phyloP scores from a whole-genome alignment of 2,113 vertebrate genomes.

The Myotis yumanensis region DNA sequence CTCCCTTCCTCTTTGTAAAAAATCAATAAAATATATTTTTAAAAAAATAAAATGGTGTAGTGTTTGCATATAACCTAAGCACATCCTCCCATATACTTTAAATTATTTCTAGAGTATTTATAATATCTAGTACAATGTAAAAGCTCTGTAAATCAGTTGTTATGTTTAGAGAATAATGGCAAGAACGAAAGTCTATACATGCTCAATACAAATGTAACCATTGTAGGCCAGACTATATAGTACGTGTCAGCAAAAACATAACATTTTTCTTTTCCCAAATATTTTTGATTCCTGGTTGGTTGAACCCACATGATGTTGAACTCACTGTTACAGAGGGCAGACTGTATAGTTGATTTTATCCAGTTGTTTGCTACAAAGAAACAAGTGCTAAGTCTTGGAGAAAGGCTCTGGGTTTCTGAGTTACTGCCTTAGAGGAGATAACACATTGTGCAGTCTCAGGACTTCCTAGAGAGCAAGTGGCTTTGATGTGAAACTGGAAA shows the following conservation, averaged over 20 bases:
- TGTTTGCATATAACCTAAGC: neutral
- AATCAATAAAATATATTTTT: too few relatives aligned
- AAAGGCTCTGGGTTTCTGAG: slow-evolving; percentile 57
- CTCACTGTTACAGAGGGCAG: neutral
- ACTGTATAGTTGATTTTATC: slow-evolving; percentile 44
- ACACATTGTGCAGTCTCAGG: slow-evolving; percentile 47
- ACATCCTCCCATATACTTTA: neutral
- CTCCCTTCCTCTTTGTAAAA: too few relatives aligned
- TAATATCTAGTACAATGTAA: neutral
- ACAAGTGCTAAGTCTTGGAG: slow-evolving; percentile 46
- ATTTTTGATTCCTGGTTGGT: neutral
- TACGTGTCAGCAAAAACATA: neutral
- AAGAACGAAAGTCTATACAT: neutral
- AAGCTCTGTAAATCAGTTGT: neutral
- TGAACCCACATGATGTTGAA: neutral
- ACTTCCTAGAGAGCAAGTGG: slow-evolving; percentile 59
- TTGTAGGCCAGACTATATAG: neutral
- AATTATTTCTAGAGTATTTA: neutral
- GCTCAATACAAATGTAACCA: neutral
- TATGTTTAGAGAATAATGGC: neutral
- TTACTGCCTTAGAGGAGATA: slow-evolving; percentile 58
- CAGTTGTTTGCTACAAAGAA: slow-evolving; percentile 49
- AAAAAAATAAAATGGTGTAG: neutral
- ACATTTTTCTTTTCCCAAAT: neutral
- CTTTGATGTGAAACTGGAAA: slow-evolving; percentile 72